Percentiles rank a stretch among this genome's conserved stretches.
phyloP scores from a whole-genome alignment of 2,113 vertebrate species.

The Platanista minor region DNA sequence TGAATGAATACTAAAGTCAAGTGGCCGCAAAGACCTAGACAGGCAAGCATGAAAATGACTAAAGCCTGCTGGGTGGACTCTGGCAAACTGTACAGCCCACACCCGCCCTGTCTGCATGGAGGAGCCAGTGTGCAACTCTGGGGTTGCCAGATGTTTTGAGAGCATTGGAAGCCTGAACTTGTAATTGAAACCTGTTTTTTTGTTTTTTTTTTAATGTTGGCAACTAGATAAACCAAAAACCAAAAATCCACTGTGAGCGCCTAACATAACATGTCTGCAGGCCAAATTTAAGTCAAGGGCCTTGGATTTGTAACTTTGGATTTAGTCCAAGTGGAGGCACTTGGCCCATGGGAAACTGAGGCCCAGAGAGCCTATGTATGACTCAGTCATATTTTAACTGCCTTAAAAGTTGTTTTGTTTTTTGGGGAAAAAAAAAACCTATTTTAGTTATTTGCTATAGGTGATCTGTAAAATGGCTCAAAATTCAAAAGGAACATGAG shows the following conservation, averaged over 20 bases:
- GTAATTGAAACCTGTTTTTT: neutral
- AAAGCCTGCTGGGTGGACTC: neutral
- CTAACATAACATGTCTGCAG: neutral
- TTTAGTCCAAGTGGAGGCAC: neutral
- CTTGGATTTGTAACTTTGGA: neutral
- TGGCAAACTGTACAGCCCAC: neutral
- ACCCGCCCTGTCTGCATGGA: accelerated
- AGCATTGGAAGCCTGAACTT: neutral
- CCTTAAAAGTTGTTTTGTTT: neutral
- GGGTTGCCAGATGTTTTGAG: neutral
- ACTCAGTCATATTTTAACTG: neutral
- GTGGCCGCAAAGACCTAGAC: neutral
- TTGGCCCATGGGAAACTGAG: neutral
- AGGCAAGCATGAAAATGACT: neutral
- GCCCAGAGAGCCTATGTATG: neutral
- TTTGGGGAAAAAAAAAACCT: neutral
- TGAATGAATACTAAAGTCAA: no score
- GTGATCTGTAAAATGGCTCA: neutral
- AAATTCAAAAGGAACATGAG: neutral
- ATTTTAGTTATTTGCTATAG: neutral
- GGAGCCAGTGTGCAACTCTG: neutral
- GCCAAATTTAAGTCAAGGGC: neutral
- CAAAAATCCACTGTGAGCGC: neutral
- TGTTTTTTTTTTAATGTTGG: neutral
- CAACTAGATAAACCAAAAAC: neutral